Base-by-base conservation (phyloP, 1,140 invertebrate genomes). In the Lineus longissimus region DNA sequence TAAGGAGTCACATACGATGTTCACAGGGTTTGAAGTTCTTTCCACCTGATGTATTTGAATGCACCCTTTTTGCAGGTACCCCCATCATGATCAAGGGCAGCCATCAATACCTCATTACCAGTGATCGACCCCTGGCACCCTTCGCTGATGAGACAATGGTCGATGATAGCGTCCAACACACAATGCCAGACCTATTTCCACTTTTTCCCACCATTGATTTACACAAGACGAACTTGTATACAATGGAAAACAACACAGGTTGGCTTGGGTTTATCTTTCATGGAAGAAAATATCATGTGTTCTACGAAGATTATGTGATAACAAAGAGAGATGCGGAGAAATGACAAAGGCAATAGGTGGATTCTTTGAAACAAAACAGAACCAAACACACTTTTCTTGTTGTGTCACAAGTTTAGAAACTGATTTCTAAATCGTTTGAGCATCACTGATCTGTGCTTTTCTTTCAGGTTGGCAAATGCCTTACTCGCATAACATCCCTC, bases 141-240 rank as follows among this genome's bases (percentile, higher is more conserved):
- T 81, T 88, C 54, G 79, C 83, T 41, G 73, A 79, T 23, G 77
- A 84, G 68, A 74, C 77, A 27, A 65, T 78, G 47, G 64, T 78
- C 9, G 71, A 73, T 17, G 62, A 68, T 22, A 74, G 73, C n/a
- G 75, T 76, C 31, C 66, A 82, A 23, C 74, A 83, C 33, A 73
- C 82, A 55, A 70, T 93, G 25, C 90, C 91, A 19, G 81, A 88
- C 76, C 80, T 95, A 40, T 84, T 85, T 78, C 92, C 91, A 6
- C 76, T 92, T 22, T 86, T 87, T 71, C 84, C 85, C 56, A 87
- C 86, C 1, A 84, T 91, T 57, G 88, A 90, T 60, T 81, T 93
- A 58, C 78, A 82, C 23, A 79, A 84, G 61, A 74, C 84, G 43
- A 85, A 92, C 73, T 85, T 89, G 73, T 91, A 91, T 73, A 74